Base-by-base conservation (phyloP, 2,113 vertebrate species). In the Corydoras maculifer region DNA sequence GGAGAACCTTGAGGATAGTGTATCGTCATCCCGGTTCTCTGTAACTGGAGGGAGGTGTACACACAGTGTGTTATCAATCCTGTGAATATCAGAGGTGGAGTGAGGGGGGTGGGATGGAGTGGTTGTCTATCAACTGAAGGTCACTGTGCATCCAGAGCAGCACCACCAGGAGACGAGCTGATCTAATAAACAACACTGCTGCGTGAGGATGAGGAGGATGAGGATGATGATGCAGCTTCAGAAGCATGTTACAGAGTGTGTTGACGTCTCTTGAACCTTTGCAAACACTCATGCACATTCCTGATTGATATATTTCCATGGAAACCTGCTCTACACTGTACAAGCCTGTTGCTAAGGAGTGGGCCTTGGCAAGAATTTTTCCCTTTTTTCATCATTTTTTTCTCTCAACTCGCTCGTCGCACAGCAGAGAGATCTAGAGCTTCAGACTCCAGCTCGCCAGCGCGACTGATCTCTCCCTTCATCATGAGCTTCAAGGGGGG, bases 281-380 rank as follows among this genome's bases (percentile, higher is more conserved):
- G 91, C 68, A 77, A 53, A 77, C 80, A 86, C 89, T 91, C 91
- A 92, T 91, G 92, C 91, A 91, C 91, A 90, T 90, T 92, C 91
- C 90, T 94, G 92, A 93, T 91, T 94, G 93, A 93, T 93, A 88
- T 88, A 88, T 94, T 91, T 90, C 93, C 93, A 93, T 94, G 91
- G 93, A 89, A 93, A 94, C 92, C 80, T 84, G 75, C 80, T 87
- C 89, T 89, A 86, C 87, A 89, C 86, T 84, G 73, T 79, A 84
- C 86, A 80, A 78, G 67, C 77, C 86, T 84, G 83, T 87, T 82
- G 81, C 82, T 91, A 87, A 85, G 86, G 84, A 65, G 83, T 91
- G 85, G 86, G 86, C 88, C 80, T 84, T 84, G 83, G 84, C 85
- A 88, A 76, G 78, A 78, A 69, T 88, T 82, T 79, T 84, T 83